Evolutionary conservation across 1,140 invertebrate genomes (phyloP).

Genomic region (Bombus consobrinus): DNA sequence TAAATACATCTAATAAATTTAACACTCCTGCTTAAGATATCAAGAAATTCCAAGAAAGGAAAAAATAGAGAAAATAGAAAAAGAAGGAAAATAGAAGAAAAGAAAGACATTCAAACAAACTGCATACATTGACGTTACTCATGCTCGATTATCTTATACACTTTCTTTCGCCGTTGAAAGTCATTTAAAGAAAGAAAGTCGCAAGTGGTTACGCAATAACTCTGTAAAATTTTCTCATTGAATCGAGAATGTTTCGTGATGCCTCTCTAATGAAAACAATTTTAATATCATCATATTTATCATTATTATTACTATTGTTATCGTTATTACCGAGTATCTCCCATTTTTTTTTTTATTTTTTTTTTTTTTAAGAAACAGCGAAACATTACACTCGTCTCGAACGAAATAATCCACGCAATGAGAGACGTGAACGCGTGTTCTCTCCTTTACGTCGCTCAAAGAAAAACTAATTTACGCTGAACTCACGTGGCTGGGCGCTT

Average conservation of each 20-base stretch:
- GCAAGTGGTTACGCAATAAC: constrained; percentile 16
- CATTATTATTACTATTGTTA: not conserved
- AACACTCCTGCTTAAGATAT: not conserved
- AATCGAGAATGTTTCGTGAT: too few relatives aligned
- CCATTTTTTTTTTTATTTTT: not conserved
- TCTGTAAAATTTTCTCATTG: not conserved
- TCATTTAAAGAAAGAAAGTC: constrained; percentile 21
- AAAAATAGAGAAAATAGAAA: too few relatives aligned
- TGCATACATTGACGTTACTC: not conserved
- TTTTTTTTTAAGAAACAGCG: not conserved
- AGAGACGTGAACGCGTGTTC: not conserved
- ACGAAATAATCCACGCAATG: not conserved
- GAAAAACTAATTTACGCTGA: not conserved
- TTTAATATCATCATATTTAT: not conserved
- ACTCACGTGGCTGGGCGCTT: not conserved
- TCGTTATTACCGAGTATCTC: too few relatives aligned
- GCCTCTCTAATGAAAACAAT: not conserved
- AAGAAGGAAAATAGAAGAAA: not conserved
- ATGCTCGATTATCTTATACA: not conserved
- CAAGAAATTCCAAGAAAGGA: too few relatives aligned
- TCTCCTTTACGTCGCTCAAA: not conserved
- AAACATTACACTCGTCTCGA: not conserved
- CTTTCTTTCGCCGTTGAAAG: constrained; percentile 11
- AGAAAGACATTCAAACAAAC: not conserved
- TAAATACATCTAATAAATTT: not conserved